A percentile compares a stretch with the other conserved stretches of the same genome.
These are phyloP conservation scores for Octomys mimax DNA, from an alignment of 2,797 vertebrate species.

Conservation along the genomic window DNA sequence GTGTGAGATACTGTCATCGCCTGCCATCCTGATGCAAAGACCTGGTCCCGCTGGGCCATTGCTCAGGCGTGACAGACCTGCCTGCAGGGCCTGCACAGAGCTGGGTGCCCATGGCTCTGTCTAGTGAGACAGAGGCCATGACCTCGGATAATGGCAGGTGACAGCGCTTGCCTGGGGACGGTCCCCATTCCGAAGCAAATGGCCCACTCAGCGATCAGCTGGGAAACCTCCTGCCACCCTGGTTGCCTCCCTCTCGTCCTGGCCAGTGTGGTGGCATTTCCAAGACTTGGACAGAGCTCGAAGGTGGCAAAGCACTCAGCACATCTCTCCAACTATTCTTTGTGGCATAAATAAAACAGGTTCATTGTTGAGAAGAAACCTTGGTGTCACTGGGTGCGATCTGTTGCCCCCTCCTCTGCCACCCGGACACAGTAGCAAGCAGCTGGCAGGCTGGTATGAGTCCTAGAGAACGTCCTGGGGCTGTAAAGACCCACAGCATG, in stretches of 20 bases:
- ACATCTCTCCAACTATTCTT: neutral
- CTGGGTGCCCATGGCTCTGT: neutral
- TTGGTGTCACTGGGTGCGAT: neutral
- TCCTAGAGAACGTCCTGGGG: neutral
- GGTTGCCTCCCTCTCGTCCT: neutral
- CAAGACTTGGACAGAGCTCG: neutral
- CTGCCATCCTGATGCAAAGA: neutral
- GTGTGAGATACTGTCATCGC: neutral
- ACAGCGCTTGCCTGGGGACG: neutral
- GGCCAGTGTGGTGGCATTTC: neutral
- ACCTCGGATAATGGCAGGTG: neutral
- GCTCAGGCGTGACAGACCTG: neutral
- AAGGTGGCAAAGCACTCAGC: neutral
- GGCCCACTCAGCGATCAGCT: neutral
- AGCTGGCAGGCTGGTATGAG: neutral
- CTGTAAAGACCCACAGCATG: neutral
- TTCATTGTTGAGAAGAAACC: neutral
- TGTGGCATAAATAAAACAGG: neutral
- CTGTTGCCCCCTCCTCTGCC: neutral
- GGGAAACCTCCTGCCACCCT: neutral
- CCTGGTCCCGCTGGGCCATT: neutral
- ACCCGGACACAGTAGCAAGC: neutral
- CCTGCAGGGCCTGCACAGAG: rapidly evolving
- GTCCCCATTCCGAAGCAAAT: neutral
- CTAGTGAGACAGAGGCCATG: neutral